Percentiles rank a stretch among this genome's conserved stretches.
These are phyloP conservation scores for Gracilinanus agilis DNA, from an alignment of 2,113 vertebrate genomes.

Conservation along the genomic window DNA sequence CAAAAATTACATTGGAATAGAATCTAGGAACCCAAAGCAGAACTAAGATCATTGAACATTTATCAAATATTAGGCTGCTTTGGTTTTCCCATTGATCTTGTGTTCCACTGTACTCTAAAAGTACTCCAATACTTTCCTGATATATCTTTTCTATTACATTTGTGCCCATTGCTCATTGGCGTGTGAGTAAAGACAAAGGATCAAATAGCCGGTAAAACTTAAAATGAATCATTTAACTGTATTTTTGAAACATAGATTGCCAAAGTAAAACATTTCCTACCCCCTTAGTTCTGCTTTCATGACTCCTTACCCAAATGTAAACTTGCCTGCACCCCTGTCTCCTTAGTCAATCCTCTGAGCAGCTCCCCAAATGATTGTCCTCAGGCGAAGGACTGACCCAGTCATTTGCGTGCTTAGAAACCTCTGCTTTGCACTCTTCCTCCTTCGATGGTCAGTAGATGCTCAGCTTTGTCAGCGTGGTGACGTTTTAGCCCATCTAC, in stretches of 20 bases:
- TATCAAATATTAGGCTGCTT: background rate
- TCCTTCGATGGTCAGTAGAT: background rate
- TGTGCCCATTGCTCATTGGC: background rate
- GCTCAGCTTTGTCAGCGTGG: background rate
- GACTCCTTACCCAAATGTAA: background rate
- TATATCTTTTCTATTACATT: slow-evolving; percentile 14
- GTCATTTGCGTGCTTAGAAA: background rate
- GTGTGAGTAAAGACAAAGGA: background rate
- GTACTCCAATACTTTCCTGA: background rate
- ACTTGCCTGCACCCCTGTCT: background rate
- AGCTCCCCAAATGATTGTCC: background rate
- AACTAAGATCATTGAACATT: slow-evolving; percentile 34
- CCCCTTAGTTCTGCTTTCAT: background rate
- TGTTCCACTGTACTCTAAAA: background rate
- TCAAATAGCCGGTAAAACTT: background rate
- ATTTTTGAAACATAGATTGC: background rate
- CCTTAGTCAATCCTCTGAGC: background rate
- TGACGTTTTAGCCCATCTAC: background rate
- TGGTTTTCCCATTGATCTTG: background rate
- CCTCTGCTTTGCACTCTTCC: background rate
- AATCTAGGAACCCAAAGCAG: slow-evolving; percentile 38
- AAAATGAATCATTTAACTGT: background rate
- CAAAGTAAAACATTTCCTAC: background rate
- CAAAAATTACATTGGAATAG: slow-evolving; percentile 45
- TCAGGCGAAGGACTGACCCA: background rate